Conservation (phyloP, 2,113 vertebrate genomes). For the Osmerus mordax region DNA sequence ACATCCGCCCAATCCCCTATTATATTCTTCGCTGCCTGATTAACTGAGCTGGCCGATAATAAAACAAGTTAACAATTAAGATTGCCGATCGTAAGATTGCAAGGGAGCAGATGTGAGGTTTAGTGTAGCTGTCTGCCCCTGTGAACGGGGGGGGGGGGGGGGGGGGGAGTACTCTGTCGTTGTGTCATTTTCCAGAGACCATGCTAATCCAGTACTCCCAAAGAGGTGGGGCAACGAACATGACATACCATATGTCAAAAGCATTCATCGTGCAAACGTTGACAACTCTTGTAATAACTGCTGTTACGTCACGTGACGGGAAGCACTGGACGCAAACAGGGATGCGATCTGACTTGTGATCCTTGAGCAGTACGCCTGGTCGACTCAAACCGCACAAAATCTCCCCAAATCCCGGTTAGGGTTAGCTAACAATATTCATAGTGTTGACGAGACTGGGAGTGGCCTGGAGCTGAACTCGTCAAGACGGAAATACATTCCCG, state of each 20-base stretch:
- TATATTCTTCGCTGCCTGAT: too few species aligned
- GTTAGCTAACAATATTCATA: too few species aligned
- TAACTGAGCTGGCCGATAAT: too few species aligned
- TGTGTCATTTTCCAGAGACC: background rate
- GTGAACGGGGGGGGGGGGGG: too few species aligned
- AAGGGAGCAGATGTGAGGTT: too few species aligned
- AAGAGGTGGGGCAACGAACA: conserved; percentile 19
- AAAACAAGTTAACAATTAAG: too few species aligned
- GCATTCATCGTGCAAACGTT: conserved; percentile 30
- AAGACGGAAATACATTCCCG: background rate
- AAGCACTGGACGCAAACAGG: conserved; percentile 6
- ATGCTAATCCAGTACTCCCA: background rate
- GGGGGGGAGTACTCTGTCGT: too few species aligned
- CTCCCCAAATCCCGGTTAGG: too few species aligned
- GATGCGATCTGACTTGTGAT: conserved; percentile 13
- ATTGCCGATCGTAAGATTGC: too few species aligned
- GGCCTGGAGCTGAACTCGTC: background rate
- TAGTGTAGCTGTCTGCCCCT: too few species aligned
- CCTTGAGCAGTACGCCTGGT: background rate
- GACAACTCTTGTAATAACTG: background rate
- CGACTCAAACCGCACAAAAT: too few species aligned
- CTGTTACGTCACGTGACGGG: conserved; percentile 8
- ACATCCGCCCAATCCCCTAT: too few species aligned
- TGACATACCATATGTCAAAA: conserved; percentile 19
- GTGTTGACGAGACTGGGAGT: background rate